Evolutionary conservation across 2,888 invertebrate species (phyloP), one percentile per base, ranked within the genome.

Genomic region (Unio pictorum): DNA sequence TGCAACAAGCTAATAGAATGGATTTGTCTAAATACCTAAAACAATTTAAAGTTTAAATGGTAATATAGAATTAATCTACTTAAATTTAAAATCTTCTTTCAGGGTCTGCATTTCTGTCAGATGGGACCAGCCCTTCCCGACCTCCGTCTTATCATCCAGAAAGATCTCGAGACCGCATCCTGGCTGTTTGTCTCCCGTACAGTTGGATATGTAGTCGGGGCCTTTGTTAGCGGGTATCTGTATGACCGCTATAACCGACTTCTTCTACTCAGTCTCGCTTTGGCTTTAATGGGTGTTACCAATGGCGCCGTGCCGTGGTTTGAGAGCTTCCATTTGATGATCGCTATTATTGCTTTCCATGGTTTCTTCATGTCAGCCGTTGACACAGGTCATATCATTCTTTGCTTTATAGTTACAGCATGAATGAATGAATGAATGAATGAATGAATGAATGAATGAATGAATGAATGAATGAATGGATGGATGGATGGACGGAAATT

Each of bases 111-210:
- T 34, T 70, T 66, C n/a, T 73, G 76, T 11, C 66, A 74, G 66
- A 68, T 54, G 30, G 76, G 76, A 3, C 76, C 76, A 20, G 68
- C 73, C 23, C 74, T 76, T 65, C 76, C 76, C 23, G 76, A 76
- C 23, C 45, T 76, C 7, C 56, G 69, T 15, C 72, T 67, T 60
- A 73, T 76, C 0, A 66, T 76, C 15, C 54, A 66, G 7, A 71
- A 76, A 66, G 76, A 76, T 17, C 68, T 78, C 2, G 68, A 69
- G 17, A 74, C 67, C 58, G 64, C 75, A 1, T 71, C 78, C 4
- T 75, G 74, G 72, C 57, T 78, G 55, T 73, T 78, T 28, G 72
- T 74, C 20, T 66, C 66, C 8, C 69, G 69, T 45, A 68, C 74
- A 4, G 65, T 74, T 6, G 80, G 80, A 70, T 80, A 71, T 58